Evolutionary conservation across 2,113 vertebrate species (phyloP), one percentile per base, ranked within the genome.

Genomic region (Tragelaphus strepsiceros): DNA sequence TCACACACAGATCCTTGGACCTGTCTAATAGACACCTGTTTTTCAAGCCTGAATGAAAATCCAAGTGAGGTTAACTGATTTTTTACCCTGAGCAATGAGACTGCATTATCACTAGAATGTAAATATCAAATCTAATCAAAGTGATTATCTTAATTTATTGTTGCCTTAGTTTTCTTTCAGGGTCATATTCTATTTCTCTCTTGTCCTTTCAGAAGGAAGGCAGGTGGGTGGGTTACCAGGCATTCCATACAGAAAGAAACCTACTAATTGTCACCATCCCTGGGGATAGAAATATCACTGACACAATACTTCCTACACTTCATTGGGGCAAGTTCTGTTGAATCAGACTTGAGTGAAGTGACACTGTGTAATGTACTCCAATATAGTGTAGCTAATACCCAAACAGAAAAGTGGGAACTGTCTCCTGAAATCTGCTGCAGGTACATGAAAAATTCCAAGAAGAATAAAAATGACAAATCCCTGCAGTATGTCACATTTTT

Each of bases 381-480:
- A 90, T 32, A 83, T 1, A 97, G n/a, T 46, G 11, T 53, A 90
- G 17, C 85, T 94, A 88, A 94, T n/a, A 53, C 43, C 88, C 92
- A 91, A 96, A 77, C 6, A 51, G 64, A 96, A 90, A 96, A 58
- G 61, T 94, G 43, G 67, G 24, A 94, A 89, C 91, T 87, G 51
- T 19, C 87, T 94, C 94, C 77, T 80, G 84, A 96, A 86, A 97
- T 93, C 51, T 94, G 51, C 67, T 84, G 56, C 43, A 3, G 0
- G 1, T 21, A 83, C 39, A 83, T 91, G 91, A 90, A 80, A 90
- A 84, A n/a, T 92, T 96, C 80, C 58, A 91, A 95, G 90, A 81
- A 97, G 84, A 86, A 97, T 49, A 49, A 96, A 87, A 97, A 11
- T 71, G 43, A 88, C 95, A 98, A 97, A 88, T 97, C 80, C 95